phyloP scores from a whole-genome alignment of 2,113 vertebrate genomes.

The Ceyx melanurus region DNA sequence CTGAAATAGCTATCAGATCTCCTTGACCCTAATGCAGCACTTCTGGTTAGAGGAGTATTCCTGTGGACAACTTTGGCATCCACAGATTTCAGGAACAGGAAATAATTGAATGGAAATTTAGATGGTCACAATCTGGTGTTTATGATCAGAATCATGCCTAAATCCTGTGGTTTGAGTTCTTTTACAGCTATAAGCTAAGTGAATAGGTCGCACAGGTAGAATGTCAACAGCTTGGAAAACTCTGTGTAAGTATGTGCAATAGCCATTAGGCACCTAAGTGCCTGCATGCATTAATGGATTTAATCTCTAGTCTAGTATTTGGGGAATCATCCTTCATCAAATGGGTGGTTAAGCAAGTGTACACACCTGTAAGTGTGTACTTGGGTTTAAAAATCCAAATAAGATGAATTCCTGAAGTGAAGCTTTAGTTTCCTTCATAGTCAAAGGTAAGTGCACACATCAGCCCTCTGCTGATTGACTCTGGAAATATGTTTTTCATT shows the following conservation, averaged over 20 bases:
- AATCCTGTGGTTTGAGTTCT: not conserved
- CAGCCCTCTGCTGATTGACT: not conserved
- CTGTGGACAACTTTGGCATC: not conserved
- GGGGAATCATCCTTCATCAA: not conserved
- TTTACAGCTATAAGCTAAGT: not conserved
- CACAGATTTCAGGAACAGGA: not conserved
- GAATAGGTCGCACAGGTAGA: not conserved
- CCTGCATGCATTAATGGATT: not conserved
- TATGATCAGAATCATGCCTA: not conserved
- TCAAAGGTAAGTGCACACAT: not conserved
- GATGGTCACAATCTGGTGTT: not conserved
- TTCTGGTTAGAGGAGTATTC: not conserved
- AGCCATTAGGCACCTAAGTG: not conserved
- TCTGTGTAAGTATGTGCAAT: not conserved
- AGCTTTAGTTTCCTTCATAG: not conserved
- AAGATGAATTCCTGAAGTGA: not conserved
- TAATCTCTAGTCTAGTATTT: not conserved
- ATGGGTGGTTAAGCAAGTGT: not conserved
- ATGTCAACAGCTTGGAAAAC: not conserved
- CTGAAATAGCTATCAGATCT: not conserved
- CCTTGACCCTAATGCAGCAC: rapidly evolving
- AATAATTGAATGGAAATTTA: not conserved
- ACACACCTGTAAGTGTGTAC: not conserved
- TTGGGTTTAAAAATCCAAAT: not conserved
- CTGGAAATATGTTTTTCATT: not conserved